Percentiles rank a stretch among this genome's conserved stretches.
phyloP scores from a whole-genome alignment of 2,797 vertebrate genomes.

The Iguana delicatissima region DNA sequence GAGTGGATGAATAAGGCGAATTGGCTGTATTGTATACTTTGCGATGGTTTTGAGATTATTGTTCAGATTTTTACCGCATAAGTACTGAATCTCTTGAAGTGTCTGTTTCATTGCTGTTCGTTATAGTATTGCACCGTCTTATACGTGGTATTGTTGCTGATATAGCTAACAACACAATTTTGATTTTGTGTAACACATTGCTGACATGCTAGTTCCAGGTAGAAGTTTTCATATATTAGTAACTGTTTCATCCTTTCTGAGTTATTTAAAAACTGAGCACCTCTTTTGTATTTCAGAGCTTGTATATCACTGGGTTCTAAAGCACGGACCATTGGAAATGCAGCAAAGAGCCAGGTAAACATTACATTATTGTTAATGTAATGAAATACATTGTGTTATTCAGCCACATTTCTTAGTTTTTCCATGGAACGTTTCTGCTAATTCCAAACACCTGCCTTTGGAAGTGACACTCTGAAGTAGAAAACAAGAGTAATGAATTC shows the following conservation, averaged over 20 bases:
- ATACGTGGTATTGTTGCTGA: background rate
- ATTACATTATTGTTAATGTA: background rate
- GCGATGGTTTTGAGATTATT: background rate
- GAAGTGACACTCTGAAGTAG: background rate
- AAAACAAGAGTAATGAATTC: background rate
- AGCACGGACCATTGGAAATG: conserved; percentile 95
- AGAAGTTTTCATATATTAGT: too few relatives aligned
- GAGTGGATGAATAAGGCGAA: too few relatives aligned
- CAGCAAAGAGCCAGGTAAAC: conserved; percentile 88
- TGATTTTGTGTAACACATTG: background rate
- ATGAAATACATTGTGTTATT: background rate
- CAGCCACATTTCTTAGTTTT: background rate
- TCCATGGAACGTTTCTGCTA: background rate
- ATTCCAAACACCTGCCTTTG: background rate
- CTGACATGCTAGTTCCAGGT: background rate
- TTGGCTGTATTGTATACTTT: background rate
- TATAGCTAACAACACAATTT: background rate
- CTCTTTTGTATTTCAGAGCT: conserved; percentile 81
- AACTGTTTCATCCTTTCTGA: conserved; percentile 1
- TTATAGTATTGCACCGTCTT: background rate
- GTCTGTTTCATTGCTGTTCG: background rate
- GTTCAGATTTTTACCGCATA: background rate
- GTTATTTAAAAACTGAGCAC: conserved; percentile 6
- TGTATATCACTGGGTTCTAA: conserved; percentile 94
- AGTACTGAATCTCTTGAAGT: background rate